phyloP scores from a whole-genome alignment of 2,797 vertebrate species.

The Tangara arthus region DNA sequence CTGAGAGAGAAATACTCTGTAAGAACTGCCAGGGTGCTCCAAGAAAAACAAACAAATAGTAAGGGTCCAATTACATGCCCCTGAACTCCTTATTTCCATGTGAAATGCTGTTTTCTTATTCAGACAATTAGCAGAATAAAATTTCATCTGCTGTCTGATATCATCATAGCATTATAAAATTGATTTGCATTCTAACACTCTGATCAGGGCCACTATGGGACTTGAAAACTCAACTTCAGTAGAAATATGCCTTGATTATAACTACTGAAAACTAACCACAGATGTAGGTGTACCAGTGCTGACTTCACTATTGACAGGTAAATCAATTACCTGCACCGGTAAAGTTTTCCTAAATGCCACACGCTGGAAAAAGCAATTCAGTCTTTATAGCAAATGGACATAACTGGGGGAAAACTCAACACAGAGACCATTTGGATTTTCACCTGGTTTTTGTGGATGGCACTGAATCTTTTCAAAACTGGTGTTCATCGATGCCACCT shows the following conservation, averaged over 20 bases:
- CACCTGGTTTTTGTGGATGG: background rate
- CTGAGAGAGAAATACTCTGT: slow-evolving; percentile 7
- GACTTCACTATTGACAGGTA: background rate
- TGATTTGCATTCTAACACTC: background rate
- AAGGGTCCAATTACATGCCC: background rate
- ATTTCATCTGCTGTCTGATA: background rate
- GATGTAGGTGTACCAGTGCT: background rate
- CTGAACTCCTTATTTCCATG: background rate
- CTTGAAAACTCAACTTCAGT: background rate
- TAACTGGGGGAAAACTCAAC: background rate
- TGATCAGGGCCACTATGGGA: background rate
- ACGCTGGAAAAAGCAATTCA: background rate
- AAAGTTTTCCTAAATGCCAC: background rate
- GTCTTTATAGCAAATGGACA: background rate
- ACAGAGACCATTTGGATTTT: background rate
- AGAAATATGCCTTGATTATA: background rate
- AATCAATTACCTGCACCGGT: background rate
- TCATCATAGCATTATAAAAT: background rate
- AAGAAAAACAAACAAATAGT: slow-evolving; percentile 53
- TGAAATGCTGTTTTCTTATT: slow-evolving; percentile 7
- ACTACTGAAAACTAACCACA: background rate
- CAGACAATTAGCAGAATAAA: slow-evolving; percentile 35
- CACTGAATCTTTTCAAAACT: background rate
- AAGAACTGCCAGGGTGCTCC: slow-evolving; percentile 10
- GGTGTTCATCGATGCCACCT: background rate